Conservation (phyloP, 2,797 vertebrate species). For the Pelobates cultripes region DNA sequence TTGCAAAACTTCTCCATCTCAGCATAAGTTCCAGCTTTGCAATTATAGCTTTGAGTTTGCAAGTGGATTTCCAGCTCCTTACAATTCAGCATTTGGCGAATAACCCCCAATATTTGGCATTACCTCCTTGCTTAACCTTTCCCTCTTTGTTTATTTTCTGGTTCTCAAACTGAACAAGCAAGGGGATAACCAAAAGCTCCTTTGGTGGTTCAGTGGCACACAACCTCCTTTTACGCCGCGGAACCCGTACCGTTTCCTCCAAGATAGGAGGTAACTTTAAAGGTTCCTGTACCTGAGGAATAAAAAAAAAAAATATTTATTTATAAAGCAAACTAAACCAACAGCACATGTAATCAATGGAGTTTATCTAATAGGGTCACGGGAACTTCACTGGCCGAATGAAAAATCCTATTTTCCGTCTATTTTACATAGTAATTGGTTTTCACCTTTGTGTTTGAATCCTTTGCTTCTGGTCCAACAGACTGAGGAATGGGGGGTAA, state of each 20-base stretch:
- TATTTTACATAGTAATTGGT: not conserved
- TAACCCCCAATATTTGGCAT: not conserved
- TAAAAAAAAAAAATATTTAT: not conserved
- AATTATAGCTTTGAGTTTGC: too few relatives aligned
- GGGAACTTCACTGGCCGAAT: too few relatives aligned
- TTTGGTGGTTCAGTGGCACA: conserved; percentile 57
- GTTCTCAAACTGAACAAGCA: conserved; percentile 58
- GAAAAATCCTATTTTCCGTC: too few relatives aligned
- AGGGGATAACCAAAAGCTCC: conserved; percentile 61
- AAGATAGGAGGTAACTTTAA: conserved; percentile 63
- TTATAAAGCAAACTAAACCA: too few relatives aligned
- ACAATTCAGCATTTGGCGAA: too few relatives aligned
- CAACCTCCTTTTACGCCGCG: conserved; percentile 47
- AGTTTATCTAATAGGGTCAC: too few relatives aligned
- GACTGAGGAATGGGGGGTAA: conserved; percentile 67
- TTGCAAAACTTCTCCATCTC: too few relatives aligned
- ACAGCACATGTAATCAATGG: too few relatives aligned
- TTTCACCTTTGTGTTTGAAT: conserved; percentile 56
- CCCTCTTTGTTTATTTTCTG: conserved; percentile 49
- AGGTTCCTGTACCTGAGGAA: conserved; percentile 42
- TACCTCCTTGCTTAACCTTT: conserved; percentile 28
- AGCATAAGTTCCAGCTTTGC: too few relatives aligned
- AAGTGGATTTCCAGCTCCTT: too few relatives aligned
- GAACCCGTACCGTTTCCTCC: conserved; percentile 51
- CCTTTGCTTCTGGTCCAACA: conserved; percentile 50